Base-by-base conservation (phyloP, 1,140 invertebrate species). In the Drosophila baimaii region DNA sequence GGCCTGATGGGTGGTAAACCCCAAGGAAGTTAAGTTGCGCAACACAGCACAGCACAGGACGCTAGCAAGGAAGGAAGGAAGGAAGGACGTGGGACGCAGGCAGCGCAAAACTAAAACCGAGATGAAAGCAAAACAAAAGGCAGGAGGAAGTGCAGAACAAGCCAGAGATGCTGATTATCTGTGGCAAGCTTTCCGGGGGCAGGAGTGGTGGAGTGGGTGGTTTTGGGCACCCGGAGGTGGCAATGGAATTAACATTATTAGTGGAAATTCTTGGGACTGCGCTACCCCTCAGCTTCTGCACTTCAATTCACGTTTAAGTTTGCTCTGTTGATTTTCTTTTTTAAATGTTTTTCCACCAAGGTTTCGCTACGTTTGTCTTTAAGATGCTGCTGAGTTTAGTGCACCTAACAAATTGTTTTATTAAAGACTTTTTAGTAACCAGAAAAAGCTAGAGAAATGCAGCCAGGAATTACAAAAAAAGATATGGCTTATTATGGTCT, bases 181-280 rank as follows among this genome's bases (percentile, higher is more conserved):
- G 71, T 51, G 80, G 79, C 69, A 56, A 59, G 47, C 29, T 51
- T 33, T 12, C 27, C 10, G 10, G 12, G 27, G 17, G 37, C 0
- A 1, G 54, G 17, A 47, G 31, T 7, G 43, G 13, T 15, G 10
- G n/a, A 54, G 49, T 31, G 19, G 27, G 6, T 33, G 46, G 37
- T 12, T 41, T 35, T 29, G 29, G 33, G 44, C 27, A 35, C 6
- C 6, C 33, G 57, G 47, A 75, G 75, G 70, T 88, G 79, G 84
- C 84, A 83, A 89, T 89, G 80, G 80, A 89, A 88, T 89, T 88
- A 88, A 89, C 84, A 89, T 88, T 89, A 88, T 88, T 88, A 88
- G 84, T 80, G 84, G 77, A 88, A 88, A 80, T 77, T 88, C 84
- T 78, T 49, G 46, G 31, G 21, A n/a, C 65, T 70, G 52, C 33